A percentile compares a stretch with the other conserved stretches of the same genome.
These are phyloP conservation scores for Dipodomys ordii DNA, from an alignment of 2,113 vertebrate species.

Conservation along the genomic window DNA sequence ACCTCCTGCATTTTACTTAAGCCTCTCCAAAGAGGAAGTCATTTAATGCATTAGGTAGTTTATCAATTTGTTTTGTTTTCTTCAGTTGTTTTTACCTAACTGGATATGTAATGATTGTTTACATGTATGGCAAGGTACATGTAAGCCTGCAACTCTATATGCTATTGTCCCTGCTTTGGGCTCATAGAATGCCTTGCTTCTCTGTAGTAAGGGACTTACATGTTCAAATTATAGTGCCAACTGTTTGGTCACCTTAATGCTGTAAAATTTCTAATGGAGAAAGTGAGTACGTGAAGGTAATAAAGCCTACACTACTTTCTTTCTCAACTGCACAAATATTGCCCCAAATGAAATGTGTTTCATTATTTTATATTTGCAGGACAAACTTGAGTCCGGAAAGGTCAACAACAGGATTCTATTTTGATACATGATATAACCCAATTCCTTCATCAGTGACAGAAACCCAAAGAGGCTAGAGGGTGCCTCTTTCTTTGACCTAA, in stretches of 20 bases:
- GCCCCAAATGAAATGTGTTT: constrained; percentile 37
- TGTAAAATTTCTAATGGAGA: constrained; percentile 38
- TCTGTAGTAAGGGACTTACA: not conserved
- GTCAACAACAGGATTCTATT: constrained; percentile 74
- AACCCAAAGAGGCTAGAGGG: constrained; percentile 50
- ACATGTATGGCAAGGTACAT: not conserved
- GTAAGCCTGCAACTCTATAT: constrained; percentile 28
- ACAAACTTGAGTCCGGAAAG: constrained; percentile 69
- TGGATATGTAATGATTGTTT: not conserved
- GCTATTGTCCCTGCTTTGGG: not conserved
- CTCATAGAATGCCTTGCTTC: not conserved
- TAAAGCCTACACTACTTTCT: constrained; percentile 31
- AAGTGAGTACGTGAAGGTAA: constrained; percentile 44
- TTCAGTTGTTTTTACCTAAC: constrained; percentile 57
- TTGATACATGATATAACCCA: constrained; percentile 72
- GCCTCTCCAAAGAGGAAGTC: constrained; percentile 76
- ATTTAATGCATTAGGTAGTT: constrained; percentile 55
- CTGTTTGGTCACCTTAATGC: not conserved
- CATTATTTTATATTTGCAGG: constrained; percentile 65
- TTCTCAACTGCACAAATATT: constrained; percentile 68
- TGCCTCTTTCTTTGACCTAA: constrained; percentile 61
- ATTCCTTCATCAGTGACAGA: constrained; percentile 66
- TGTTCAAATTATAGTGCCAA: constrained; percentile 22
- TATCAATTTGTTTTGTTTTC: constrained; percentile 67
- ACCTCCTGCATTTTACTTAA: constrained; percentile 72